A percentile compares a stretch with the other conserved stretches of the same genome.
phyloP scores from a whole-genome alignment of 92 coral and sea anemone species.

The Paramuricea clavata region DNA sequence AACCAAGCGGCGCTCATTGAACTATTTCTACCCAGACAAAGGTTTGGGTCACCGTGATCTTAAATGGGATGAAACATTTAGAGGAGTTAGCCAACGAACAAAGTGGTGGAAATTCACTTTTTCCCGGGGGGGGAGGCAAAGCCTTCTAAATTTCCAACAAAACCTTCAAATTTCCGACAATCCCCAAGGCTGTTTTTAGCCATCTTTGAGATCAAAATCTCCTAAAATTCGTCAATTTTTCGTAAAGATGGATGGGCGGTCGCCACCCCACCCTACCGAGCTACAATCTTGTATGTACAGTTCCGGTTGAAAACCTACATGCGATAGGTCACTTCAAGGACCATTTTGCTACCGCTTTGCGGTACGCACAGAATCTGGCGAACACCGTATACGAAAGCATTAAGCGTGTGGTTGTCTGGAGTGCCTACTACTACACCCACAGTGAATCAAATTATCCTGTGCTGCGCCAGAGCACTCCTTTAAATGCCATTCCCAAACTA shows the following conservation, averaged over 20 bases:
- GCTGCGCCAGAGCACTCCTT: no score
- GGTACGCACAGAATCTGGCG: constrained; percentile 46
- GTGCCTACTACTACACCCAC: constrained; percentile 62
- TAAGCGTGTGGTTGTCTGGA: constrained; percentile 50
- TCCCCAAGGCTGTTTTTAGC: no score
- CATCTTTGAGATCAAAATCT: no score
- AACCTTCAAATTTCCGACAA: no score
- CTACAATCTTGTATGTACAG: constrained; percentile 50
- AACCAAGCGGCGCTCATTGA: constrained; percentile 49
- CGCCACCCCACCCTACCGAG: constrained; percentile 44
- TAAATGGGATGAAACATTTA: constrained; percentile 49
- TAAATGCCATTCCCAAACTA: not conserved
- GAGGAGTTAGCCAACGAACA: constrained; percentile 51
- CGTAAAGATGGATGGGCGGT: no score
- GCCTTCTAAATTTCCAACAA: no score
- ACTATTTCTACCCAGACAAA: constrained; percentile 57
- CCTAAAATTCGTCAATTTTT: no score
- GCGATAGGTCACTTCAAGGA: constrained; percentile 68
- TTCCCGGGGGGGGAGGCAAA: no score
- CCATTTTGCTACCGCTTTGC: constrained; percentile 36
- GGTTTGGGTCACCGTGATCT: constrained; percentile 61
- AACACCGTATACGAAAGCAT: constrained; percentile 43
- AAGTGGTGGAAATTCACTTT: no score
- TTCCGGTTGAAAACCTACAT: constrained; percentile 65
- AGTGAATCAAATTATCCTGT: constrained; percentile 61